Evolutionary conservation across 2,113 vertebrate genomes (phyloP), one percentile per base, ranked within the genome.

Genomic region (Leuciscus idus): DNA sequence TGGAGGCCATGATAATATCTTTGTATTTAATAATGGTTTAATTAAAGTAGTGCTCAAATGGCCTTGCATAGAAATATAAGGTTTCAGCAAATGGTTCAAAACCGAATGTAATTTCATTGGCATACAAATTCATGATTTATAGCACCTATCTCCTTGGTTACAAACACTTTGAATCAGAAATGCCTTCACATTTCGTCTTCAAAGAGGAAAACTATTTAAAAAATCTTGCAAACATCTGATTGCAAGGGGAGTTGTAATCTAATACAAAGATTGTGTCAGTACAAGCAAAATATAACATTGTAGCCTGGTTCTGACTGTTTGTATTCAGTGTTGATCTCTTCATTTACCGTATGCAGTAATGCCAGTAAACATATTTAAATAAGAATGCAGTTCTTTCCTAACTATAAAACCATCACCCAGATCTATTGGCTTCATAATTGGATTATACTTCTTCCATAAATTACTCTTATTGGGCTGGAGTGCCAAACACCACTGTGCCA

Each of bases 21-120:
- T 84, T 87, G 87, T 84, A 90, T 92, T 91, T 91, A 93, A 94
- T 93, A 91, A 91, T 88, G 89, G 92, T 93, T 93, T 93, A 93
- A 94, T 93, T 91, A 92, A 89, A 36, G 84, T 86, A 83, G 84
- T 88, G 89, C 91, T 93, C 88, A 74, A 89, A 80, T 89, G 85
- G 68, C 82, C 75, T 62, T n/a, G 43, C 55, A 43, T 55, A 39
- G 50, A 26, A 43, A 72, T 81, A 76, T 36, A 13, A 46, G 36
- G 12, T 81, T 55, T 64, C 19, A 28, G 36, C 21, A 80, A 61
- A 61, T 36, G 12, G 19, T 57, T 76, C 19, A 78, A 78, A 39
- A 15, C 2, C 6, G 19, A 26, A 12, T 46, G 36, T 81, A 1
- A 46, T 12, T 43, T 61, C n/a, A 80, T 62, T 7, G 46, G 0